A percentile compares a stretch with the other conserved stretches of the same genome.
Conservation (phyloP, 2,113 vertebrate species). For the Cephalopholis sonnerati region DNA sequence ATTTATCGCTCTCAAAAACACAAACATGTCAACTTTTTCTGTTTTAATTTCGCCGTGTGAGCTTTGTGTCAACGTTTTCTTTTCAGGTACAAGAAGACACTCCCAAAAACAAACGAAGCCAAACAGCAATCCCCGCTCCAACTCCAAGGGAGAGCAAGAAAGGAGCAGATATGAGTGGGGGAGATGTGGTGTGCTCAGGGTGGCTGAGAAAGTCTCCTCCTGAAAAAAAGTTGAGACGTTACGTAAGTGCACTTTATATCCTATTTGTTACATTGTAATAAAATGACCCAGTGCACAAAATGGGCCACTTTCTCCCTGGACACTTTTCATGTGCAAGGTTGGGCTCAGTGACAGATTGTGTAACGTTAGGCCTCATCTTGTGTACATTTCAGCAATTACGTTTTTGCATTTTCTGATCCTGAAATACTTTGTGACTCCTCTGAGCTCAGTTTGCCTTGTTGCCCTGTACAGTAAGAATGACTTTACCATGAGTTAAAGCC, state of each 20-base stretch:
- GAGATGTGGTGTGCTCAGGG: conserved; percentile 94
- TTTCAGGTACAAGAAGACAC: conserved; percentile 69
- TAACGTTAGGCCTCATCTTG: conserved; percentile 58
- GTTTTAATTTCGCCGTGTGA: background rate
- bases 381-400: conserved; percentile 13
- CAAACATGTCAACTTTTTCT: conserved; percentile 33
- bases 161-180: conserved; percentile 90
- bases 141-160: conserved; percentile 61
- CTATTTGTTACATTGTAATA: conserved; percentile 54
- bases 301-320: conserved; percentile 9
- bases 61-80: conserved; percentile 23
- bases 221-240: conserved; percentile 99
- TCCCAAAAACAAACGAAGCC: conserved; percentile 61
- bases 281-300: conserved; percentile 40
- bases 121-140: conserved; percentile 39
- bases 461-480: background rate
- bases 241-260: conserved; percentile 90
- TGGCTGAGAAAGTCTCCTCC: conserved; percentile 98
- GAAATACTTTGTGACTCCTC: background rate
- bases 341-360: conserved; percentile 30
- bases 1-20: conserved; percentile 52
- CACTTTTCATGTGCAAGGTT: background rate
- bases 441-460: background rate
- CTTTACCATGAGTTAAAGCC: background rate
- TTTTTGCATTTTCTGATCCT: background rate